Evolutionary conservation across 2,888 invertebrate genomes (phyloP).

Genomic region (Rhogogaster chlorosoma): DNA sequence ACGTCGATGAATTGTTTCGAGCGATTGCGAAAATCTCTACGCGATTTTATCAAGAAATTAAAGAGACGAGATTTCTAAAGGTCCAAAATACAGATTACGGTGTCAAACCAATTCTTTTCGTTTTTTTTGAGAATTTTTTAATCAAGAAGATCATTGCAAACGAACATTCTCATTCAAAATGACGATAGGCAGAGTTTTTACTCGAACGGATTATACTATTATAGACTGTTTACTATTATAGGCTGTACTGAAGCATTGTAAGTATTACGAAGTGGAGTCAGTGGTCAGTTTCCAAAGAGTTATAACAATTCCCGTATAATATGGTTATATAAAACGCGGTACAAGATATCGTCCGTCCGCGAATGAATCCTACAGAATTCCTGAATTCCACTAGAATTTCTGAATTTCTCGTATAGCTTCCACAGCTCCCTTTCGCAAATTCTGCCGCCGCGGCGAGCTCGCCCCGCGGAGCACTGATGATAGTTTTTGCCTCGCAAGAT

Average conservation of each 20-base stretch:
- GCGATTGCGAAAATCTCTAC: too few relatives aligned
- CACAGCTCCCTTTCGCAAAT: constrained; percentile 45
- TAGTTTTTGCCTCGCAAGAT: constrained; percentile 76
- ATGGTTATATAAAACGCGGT: neutral
- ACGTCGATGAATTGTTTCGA: too few relatives aligned
- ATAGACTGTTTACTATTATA: too few relatives aligned
- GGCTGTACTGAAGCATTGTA: too few relatives aligned
- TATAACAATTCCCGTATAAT: neutral
- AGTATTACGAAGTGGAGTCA: neutral
- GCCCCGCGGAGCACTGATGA: constrained; percentile 76
- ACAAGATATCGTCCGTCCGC: neutral
- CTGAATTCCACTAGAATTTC: constrained; percentile 40
- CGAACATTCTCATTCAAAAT: neutral
- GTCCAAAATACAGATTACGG: too few relatives aligned
- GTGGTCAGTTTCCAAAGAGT: neutral
- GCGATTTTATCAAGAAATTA: too few relatives aligned
- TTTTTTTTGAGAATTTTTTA: neutral
- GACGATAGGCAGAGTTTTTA: neutral
- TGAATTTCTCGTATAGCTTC: constrained; percentile 28
- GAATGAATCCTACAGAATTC: constrained; percentile 22
- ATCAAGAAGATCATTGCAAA: neutral
- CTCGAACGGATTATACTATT: neutral
- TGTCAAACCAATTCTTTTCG: neutral
- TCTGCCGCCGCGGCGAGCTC: constrained; percentile 60
- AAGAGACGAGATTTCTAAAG: too few relatives aligned